These are phyloP conservation scores for Erebia epiphron DNA, from an alignment of 2,888 invertebrate genomes.

Conservation along the genomic window DNA sequence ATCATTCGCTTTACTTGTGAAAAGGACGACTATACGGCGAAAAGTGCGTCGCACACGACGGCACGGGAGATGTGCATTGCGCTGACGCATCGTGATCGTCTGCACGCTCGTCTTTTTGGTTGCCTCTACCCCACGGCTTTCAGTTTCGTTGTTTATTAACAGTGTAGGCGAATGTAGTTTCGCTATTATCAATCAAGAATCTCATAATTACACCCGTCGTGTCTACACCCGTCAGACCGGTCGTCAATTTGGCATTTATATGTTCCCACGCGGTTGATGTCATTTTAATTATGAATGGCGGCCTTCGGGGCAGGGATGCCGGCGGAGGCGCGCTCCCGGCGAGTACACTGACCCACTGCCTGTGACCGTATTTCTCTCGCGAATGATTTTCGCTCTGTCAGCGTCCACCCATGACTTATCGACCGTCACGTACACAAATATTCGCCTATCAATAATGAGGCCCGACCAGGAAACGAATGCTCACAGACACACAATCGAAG, in stretches of 20 bases:
- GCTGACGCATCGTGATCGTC: constrained; percentile 77
- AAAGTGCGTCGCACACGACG: constrained; percentile 55
- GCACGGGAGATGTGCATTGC: constrained; percentile 67
- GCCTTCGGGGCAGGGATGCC: constrained; percentile 59
- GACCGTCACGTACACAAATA: constrained; percentile 41
- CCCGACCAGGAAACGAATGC: constrained; percentile 13
- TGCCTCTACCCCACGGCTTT: constrained; percentile 63
- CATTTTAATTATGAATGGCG: constrained; percentile 76
- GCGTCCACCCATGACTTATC: constrained; percentile 49
- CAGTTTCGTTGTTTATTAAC: constrained; percentile 64
- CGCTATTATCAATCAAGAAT: constrained; percentile 68
- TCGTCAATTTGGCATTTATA: constrained; percentile 69
- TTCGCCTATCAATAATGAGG: constrained; percentile 4
- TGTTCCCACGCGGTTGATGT: constrained; percentile 81
- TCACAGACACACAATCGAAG: constrained; percentile 59
- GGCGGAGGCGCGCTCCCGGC: constrained; percentile 49
- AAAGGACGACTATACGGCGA: constrained; percentile 54
- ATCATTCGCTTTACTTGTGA: too few species aligned
- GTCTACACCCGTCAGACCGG: constrained; percentile 64
- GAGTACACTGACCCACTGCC: constrained; percentile 73
- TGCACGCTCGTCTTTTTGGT: constrained; percentile 67
- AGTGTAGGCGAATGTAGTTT: constrained; percentile 61
- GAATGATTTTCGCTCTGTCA: constrained; percentile 71
- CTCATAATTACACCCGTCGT: constrained; percentile 58
- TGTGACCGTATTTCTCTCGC: constrained; percentile 57